Evolutionary conservation across 2,113 vertebrate species (phyloP).

Genomic region (Melanerpes aurifrons): DNA sequence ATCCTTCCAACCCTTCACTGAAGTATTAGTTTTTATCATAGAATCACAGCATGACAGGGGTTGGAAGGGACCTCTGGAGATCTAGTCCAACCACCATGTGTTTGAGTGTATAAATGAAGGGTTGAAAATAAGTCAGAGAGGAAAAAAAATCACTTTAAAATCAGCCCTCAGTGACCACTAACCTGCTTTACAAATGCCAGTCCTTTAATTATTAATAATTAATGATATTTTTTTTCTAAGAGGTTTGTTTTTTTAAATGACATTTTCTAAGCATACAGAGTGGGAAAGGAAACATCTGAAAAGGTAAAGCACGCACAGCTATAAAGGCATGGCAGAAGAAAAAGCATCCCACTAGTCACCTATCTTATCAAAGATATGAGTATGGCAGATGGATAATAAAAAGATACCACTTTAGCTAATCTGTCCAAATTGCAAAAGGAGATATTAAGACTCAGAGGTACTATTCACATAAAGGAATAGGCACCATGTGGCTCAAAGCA

Average conservation of each 20-base stretch:
- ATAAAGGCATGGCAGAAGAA: background rate
- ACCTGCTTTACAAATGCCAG: background rate
- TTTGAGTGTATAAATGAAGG: background rate
- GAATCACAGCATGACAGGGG: no score
- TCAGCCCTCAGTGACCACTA: background rate
- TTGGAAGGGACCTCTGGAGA: no score
- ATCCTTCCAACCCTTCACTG: background rate
- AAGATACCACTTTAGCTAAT: background rate
- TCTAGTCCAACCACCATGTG: background rate
- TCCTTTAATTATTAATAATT: background rate
- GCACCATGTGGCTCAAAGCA: background rate
- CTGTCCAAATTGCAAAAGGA: background rate
- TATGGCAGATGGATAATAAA: background rate
- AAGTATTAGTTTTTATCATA: background rate
- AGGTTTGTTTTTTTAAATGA: background rate
- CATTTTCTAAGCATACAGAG: background rate
- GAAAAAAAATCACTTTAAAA: background rate
- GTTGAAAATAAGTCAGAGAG: background rate
- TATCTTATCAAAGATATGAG: background rate
- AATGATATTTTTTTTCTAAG: background rate
- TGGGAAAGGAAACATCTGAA: background rate
- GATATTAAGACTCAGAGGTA: background rate
- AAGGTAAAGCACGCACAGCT: background rate
- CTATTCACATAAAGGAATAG: constrained; percentile 27
- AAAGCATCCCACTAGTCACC: background rate